Evolutionary conservation across 2,888 invertebrate genomes (phyloP).

Genomic region (Dorcus parallelipipedus): DNA sequence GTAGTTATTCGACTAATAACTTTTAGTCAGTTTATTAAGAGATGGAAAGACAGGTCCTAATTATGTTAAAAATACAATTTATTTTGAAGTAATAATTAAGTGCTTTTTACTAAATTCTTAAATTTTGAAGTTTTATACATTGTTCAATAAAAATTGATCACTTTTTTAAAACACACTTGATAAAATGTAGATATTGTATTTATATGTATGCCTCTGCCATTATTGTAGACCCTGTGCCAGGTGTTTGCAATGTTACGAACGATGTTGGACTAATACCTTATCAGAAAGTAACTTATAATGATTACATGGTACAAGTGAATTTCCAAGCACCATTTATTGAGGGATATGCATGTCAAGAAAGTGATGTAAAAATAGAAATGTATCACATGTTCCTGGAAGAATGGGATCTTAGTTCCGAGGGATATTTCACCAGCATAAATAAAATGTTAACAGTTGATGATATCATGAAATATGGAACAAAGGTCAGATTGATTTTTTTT

Average conservation of each 20-base stretch:
- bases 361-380: conserved; percentile 50
- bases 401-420: conserved; percentile 52
- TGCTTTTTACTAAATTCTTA: too few species aligned
- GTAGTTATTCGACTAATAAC: too few species aligned
- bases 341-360: conserved; percentile 42
- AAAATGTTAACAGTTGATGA: conserved; percentile 60
- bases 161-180: too few species aligned
- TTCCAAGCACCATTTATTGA: conserved; percentile 52
- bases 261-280: conserved; percentile 59
- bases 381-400: conserved; percentile 64
- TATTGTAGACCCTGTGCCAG: conserved; percentile 68
- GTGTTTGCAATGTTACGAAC: conserved; percentile 74
- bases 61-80: too few species aligned
- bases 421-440: conserved; percentile 60
- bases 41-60: too few species aligned
- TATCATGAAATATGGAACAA: conserved; percentile 52
- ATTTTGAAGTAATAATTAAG: neutral
- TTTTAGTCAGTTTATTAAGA: too few species aligned
- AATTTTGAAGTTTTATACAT: too few species aligned
- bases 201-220: neutral
- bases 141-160: too few species aligned
- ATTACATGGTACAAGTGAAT: conserved; percentile 54
- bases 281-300: conserved; percentile 47
- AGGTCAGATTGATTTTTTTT: conserved; percentile 45
- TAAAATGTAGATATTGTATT: too few species aligned